These are phyloP conservation scores for Ameiurus melas DNA, from an alignment of 2,113 vertebrate genomes.

Conservation along the genomic window DNA sequence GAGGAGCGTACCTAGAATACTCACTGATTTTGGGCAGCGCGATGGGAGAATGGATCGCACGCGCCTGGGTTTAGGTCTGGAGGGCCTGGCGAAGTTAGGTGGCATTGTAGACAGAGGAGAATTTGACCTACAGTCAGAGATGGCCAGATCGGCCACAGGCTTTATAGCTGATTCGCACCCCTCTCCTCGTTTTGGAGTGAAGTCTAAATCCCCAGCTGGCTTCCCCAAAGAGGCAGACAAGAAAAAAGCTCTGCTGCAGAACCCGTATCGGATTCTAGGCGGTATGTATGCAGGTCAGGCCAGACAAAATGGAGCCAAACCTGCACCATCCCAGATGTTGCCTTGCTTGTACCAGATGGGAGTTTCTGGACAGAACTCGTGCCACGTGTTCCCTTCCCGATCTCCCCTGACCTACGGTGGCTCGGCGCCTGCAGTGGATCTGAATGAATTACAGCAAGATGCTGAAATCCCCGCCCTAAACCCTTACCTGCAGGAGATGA, in stretches of 20 bases:
- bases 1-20: constrained; percentile 24
- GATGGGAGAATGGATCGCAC: constrained; percentile 33
- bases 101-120: constrained; percentile 25
- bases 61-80: constrained; percentile 36
- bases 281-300: constrained; percentile 50
- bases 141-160: constrained; percentile 42
- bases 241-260: constrained; percentile 52
- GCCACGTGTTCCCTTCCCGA: constrained; percentile 56
- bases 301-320: constrained; percentile 30
- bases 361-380: constrained; percentile 52
- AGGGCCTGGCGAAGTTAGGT: constrained; percentile 44
- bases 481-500: constrained; percentile 60
- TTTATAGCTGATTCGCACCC: constrained; percentile 46
- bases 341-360: constrained; percentile 54
- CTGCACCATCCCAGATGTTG: constrained; percentile 38
- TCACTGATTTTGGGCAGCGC: constrained; percentile 39
- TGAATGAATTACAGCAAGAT: constrained; percentile 58
- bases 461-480: constrained; percentile 63
- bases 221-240: constrained; percentile 47
- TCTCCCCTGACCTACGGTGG: constrained; percentile 42
- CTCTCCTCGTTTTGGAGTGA: constrained; percentile 32
- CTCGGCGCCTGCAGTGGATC: constrained; percentile 51
- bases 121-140: constrained; percentile 60
- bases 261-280: constrained; percentile 45
- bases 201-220: constrained; percentile 47